Conservation (phyloP, 2,113 vertebrate species). For the Trogon melanurus region DNA sequence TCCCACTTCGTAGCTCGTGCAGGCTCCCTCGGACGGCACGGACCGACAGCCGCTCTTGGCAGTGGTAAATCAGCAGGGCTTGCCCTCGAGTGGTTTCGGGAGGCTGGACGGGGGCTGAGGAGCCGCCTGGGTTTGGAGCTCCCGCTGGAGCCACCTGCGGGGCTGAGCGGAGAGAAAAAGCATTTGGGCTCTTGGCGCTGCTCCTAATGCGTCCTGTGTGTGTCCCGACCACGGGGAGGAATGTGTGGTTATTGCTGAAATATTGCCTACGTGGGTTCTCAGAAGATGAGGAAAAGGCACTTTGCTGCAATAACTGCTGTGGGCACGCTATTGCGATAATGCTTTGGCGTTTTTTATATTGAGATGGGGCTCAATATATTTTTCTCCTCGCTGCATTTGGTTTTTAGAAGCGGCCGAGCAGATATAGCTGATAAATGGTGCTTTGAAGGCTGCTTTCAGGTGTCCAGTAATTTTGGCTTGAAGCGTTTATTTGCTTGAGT, state of each 20-base stretch:
- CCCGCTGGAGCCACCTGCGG: slow-evolving; percentile 71
- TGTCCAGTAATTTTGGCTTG: neutral
- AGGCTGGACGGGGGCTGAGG: slow-evolving; percentile 59
- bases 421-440: neutral
- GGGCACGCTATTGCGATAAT: neutral
- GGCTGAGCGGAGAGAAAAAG: slow-evolving; percentile 62
- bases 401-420: neutral
- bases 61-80: slow-evolving; percentile 29
- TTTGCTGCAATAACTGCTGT: neutral
- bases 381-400: neutral
- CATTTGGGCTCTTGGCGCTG: slow-evolving; percentile 58
- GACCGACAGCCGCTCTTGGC: too few species aligned
- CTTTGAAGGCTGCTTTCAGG: neutral
- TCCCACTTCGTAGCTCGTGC: too few species aligned
- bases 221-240: slow-evolving; percentile 56
- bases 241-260: slow-evolving; percentile 56
- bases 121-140: slow-evolving; percentile 66
- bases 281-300: slow-evolving; percentile 49
- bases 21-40: too few species aligned
- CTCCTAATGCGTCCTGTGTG: slow-evolving; percentile 62
- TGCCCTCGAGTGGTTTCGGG: slow-evolving; percentile 69
- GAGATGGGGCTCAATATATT: neutral
- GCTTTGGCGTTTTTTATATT: neutral
- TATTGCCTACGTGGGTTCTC: slow-evolving; percentile 43
- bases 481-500: neutral